phyloP scores from a whole-genome alignment of 2,113 vertebrate species.

The Chaetorhynchus papuensis region DNA sequence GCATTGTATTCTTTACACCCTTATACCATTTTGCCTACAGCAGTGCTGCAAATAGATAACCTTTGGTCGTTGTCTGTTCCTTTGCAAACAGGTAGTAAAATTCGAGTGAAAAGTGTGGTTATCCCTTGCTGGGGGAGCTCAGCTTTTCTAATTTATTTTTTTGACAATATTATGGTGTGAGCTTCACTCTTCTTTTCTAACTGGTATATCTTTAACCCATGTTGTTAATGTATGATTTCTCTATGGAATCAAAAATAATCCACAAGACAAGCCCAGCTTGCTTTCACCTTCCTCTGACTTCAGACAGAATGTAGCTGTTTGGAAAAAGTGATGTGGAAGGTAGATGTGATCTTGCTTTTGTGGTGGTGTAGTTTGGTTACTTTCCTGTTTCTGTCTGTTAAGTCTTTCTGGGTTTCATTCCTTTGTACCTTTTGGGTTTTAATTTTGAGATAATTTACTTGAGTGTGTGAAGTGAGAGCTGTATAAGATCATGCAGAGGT shows the following conservation, averaged over 20 bases:
- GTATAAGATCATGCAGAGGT: background rate
- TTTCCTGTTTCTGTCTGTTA: background rate
- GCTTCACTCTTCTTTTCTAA: background rate
- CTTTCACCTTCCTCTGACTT: background rate
- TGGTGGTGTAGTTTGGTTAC: background rate
- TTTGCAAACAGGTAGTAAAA: background rate
- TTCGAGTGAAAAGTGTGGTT: background rate
- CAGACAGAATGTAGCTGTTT: background rate
- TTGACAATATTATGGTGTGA: background rate
- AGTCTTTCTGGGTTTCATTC: background rate
- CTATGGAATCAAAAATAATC: background rate
- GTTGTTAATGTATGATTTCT: background rate
- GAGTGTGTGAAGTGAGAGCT: background rate
- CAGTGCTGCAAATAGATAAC: accelerated
- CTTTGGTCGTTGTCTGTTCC: background rate
- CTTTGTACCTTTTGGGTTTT: background rate
- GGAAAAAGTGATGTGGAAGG: background rate
- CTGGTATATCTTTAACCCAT: background rate
- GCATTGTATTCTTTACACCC: background rate
- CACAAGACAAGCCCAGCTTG: background rate
- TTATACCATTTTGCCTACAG: accelerated
- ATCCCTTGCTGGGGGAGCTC: background rate
- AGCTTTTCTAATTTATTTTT: background rate
- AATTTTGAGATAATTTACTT: background rate
- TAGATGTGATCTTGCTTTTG: background rate